Conservation (phyloP, 2,113 vertebrate genomes). For the Pristiophorus japonicus region DNA sequence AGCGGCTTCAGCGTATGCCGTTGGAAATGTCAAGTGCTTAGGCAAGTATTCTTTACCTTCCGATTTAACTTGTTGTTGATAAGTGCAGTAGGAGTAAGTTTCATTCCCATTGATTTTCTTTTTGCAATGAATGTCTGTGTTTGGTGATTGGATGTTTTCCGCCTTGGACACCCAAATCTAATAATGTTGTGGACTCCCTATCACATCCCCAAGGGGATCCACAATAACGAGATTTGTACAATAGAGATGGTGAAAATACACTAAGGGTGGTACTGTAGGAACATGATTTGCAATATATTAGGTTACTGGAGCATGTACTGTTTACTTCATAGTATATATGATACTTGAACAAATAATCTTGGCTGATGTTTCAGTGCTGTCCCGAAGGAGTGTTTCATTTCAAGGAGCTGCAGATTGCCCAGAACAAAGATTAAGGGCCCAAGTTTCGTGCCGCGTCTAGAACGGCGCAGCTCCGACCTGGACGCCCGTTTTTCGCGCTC, state of each 20-base stretch:
- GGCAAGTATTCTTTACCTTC: conserved; percentile 58
- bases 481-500: too few species aligned
- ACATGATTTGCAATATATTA: background rate
- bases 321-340: conserved; percentile 24
- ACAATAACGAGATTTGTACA: background rate
- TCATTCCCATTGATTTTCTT: background rate
- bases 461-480: too few species aligned
- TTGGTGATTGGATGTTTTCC: background rate
- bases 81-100: background rate
- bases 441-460: too few species aligned
- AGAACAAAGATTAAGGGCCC: too few species aligned
- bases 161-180: background rate
- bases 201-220: background rate
- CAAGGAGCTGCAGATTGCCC: background rate
- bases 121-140: background rate
- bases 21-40: conserved; percentile 87
- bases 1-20: conserved; percentile 90
- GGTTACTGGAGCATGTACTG: background rate
- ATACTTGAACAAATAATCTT: background rate
- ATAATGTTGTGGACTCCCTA: background rate
- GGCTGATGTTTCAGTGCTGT: background rate
- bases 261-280: background rate
- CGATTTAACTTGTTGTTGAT: background rate
- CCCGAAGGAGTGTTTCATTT: background rate
- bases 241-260: background rate